phyloP scores from a whole-genome alignment of 2,888 invertebrate species.

The Petrolisthes manimaculis region DNA sequence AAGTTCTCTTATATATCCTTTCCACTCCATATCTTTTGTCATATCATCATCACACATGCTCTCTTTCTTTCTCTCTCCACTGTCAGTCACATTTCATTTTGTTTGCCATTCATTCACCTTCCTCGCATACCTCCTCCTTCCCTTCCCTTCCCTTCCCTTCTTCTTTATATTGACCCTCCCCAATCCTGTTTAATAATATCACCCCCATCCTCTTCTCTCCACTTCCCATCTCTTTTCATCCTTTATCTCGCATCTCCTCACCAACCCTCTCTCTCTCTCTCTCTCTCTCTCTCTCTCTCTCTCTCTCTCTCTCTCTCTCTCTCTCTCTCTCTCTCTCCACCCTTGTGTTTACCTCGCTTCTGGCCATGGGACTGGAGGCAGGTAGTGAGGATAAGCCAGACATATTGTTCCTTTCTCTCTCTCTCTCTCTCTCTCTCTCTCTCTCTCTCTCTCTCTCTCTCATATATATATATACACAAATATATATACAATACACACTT shows the following conservation, averaged over 20 bases:
- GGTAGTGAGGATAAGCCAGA: no score
- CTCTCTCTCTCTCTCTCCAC: neutral
- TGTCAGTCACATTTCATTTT: neutral
- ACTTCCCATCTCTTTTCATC: neutral
- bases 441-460: neutral
- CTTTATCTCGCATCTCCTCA: neutral
- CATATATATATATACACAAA: neutral
- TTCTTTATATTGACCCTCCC: neutral
- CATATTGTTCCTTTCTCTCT: no score
- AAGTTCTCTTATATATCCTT: no score
- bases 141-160: neutral
- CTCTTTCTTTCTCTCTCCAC: neutral
- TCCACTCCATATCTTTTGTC: no score
- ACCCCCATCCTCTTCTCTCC: neutral
- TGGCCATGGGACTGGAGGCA: no score
- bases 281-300: no score
- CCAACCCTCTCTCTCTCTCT: no score
- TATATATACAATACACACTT: neutral
- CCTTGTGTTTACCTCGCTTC: neutral
- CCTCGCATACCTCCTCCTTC: neutral
- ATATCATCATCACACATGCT: no score
- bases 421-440: neutral
- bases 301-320: neutral
- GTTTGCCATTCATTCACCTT: neutral
- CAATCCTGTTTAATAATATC: no score